Evolutionary conservation across 1,140 invertebrate genomes (phyloP).

Genomic region (Diachasma alloeum): DNA sequence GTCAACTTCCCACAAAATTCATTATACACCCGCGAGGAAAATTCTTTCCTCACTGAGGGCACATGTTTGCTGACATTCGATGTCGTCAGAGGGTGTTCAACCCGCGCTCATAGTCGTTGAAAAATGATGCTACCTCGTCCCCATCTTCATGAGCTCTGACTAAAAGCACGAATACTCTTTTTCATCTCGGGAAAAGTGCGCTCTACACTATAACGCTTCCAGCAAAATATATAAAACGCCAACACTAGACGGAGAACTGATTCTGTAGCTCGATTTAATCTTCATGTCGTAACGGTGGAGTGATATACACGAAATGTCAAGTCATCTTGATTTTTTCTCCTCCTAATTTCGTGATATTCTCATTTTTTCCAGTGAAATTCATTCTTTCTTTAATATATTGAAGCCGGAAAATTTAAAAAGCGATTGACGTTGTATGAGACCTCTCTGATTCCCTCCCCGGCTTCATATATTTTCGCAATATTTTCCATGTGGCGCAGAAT

Average conservation of each 20-base stretch:
- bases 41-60: not conserved
- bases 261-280: not conserved
- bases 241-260: not conserved
- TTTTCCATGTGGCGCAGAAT: not conserved
- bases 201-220: constrained; percentile 26
- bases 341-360: no score
- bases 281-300: not conserved
- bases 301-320: no score
- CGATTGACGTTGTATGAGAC: not conserved
- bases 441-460: not conserved
- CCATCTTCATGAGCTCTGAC: constrained; percentile 43
- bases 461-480: not conserved
- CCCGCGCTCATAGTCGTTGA: constrained; percentile 45
- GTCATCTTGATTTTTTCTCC: no score
- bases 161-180: constrained; percentile 52
- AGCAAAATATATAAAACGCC: not conserved
- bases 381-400: not conserved
- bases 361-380: not conserved
- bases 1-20: not conserved
- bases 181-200: constrained; percentile 39
- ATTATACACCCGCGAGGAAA: not conserved
- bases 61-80: constrained; percentile 51
- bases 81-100: constrained; percentile 45
- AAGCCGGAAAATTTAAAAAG: not conserved
- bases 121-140: constrained; percentile 53